Conservation (phyloP, 2,113 vertebrate genomes). For the Parotia lawesii region DNA sequence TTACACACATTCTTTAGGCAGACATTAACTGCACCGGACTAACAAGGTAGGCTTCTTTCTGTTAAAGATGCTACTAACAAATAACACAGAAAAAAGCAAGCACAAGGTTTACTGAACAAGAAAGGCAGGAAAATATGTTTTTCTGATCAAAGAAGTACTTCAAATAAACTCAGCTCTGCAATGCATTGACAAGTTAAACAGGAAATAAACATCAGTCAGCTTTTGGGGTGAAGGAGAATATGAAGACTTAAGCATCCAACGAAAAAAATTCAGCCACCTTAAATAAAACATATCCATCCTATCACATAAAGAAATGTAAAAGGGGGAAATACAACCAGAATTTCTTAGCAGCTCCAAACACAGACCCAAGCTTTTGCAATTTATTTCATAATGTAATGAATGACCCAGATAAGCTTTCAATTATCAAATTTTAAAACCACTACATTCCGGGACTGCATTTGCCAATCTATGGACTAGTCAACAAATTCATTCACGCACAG, state of each 20-base stretch:
- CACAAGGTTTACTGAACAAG: background rate
- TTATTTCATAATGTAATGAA: background rate
- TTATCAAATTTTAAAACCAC: background rate
- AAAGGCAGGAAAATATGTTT: background rate
- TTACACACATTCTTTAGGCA: background rate
- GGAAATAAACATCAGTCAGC: background rate
- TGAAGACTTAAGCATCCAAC: background rate
- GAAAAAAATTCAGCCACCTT: background rate
- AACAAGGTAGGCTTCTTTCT: background rate
- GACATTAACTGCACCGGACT: background rate
- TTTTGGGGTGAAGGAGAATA: background rate
- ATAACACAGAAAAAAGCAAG: background rate
- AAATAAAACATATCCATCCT: background rate
- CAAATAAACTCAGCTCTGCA: background rate
- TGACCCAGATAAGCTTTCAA: background rate
- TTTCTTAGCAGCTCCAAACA: background rate
- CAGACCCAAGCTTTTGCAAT: background rate
- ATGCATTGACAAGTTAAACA: background rate
- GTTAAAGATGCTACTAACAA: background rate
- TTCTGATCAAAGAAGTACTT: background rate
- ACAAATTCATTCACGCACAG: background rate
- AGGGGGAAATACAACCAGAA: background rate
- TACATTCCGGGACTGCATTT: background rate
- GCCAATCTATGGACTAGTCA: background rate
- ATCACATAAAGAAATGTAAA: background rate